These are phyloP conservation scores for Cheiracanthium punctorium DNA, from an alignment of 2,888 invertebrate genomes.

Conservation along the genomic window DNA sequence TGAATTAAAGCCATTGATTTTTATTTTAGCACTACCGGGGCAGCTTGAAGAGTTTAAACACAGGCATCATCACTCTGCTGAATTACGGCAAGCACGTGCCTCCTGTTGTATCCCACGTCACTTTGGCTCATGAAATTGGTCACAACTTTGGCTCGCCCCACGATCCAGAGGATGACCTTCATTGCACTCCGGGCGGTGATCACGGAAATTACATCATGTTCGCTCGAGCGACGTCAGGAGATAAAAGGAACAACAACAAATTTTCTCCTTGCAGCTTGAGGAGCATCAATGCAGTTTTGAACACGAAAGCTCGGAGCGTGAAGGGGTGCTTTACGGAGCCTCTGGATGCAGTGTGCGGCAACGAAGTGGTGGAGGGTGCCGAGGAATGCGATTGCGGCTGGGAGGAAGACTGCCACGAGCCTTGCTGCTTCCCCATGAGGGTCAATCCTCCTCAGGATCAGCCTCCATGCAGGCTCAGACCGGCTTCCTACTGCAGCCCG, in stretches of 20 bases:
- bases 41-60: conserved; percentile 94
- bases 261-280: conserved; percentile 96
- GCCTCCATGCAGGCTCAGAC: conserved; percentile 90
- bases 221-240: conserved; percentile 97
- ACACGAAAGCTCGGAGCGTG: conserved; percentile 90
- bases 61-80: conserved; percentile 96
- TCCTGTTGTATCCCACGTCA: conserved; percentile 98
- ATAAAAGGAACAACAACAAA: conserved; percentile 97
- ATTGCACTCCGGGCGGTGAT: conserved; percentile 94
- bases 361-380: conserved; percentile 96
- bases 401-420: conserved; percentile 95
- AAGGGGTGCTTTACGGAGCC: conserved; percentile 97
- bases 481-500: conserved; percentile 80
- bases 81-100: conserved; percentile 99
- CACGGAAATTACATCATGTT: conserved; percentile 99
- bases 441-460: conserved; percentile 85
- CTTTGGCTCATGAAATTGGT: conserved; percentile 98
- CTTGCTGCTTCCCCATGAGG: conserved; percentile 94
- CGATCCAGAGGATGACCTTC: conserved; percentile 85
- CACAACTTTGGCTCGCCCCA: conserved; percentile 99
- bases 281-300: conserved; percentile 93
- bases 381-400: conserved; percentile 99
- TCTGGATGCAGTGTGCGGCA: conserved; percentile 96
- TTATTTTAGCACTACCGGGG: conserved; percentile 90
- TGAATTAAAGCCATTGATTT: no score